A percentile compares a stretch with the other conserved stretches of the same genome.
Conservation (phyloP, 2,797 vertebrate species). For the Acrossocheilus fasciatus region DNA sequence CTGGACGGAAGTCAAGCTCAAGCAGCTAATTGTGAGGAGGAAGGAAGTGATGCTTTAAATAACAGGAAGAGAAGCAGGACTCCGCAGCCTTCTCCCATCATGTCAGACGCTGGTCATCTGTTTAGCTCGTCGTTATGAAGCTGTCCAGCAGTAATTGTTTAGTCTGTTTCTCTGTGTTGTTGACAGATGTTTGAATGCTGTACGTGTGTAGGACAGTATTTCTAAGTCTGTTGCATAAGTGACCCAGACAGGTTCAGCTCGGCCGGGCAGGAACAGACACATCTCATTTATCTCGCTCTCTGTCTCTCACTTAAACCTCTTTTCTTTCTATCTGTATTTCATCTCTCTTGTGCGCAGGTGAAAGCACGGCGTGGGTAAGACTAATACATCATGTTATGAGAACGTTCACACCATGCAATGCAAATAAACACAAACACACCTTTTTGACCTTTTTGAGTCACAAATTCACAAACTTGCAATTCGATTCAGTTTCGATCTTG, state of each 20-base stretch:
- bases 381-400: no score
- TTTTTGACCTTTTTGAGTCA: no score
- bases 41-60: conserved; percentile 26
- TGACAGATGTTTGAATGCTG: conserved; percentile 3
- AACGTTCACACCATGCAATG: not conserved
- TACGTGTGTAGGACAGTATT: not conserved
- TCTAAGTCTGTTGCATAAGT: not conserved
- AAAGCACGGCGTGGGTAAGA: not conserved
- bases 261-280: conserved; percentile 8
- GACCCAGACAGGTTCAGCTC: not conserved
- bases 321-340: not conserved
- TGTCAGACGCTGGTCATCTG: not conserved
- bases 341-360: not conserved
- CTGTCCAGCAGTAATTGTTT: no score
- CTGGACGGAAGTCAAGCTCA: not conserved
- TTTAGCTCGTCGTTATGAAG: not conserved
- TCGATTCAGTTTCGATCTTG: no score
- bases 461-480: no score
- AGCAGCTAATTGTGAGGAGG: conserved; percentile 4
- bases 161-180: not conserved
- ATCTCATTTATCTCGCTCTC: conserved; percentile 22
- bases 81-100: not conserved
- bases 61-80: conserved; percentile 13
- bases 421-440: not conserved
- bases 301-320: not conserved